A percentile compares a stretch with the other conserved stretches of the same genome.
phyloP scores from a whole-genome alignment of 1,140 invertebrate genomes.

The Ceratina japonica region DNA sequence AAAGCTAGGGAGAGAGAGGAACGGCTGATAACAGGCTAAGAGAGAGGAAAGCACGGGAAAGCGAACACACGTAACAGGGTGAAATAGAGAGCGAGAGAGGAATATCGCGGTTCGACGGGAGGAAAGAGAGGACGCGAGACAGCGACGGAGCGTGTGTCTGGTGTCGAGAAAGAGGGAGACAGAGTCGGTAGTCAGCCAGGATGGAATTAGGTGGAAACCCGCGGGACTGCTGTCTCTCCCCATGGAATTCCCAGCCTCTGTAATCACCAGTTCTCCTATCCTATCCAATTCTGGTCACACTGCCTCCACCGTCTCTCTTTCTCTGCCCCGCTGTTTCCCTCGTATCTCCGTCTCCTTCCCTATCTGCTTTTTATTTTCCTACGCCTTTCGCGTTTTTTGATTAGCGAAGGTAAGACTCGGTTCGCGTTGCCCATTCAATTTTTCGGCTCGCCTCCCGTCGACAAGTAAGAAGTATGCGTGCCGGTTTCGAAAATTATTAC shows the following conservation, averaged over 20 bases:
- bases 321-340: conserved; percentile 21
- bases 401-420: too few species aligned
- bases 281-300: conserved; percentile 74
- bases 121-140: neutral
- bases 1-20: neutral
- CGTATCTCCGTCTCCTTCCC: conserved; percentile 20
- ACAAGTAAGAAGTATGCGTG: too few species aligned
- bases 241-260: conserved; percentile 73
- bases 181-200: conserved; percentile 74
- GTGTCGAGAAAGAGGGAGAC: conserved; percentile 34
- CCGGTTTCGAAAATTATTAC: too few species aligned
- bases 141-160: conserved; percentile 9
- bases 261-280: conserved; percentile 77
- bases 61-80: conserved; percentile 22
- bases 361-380: conserved; percentile 27
- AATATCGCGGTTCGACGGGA: neutral
- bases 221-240: conserved; percentile 69
- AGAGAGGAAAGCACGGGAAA: conserved; percentile 20
- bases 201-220: conserved; percentile 77
- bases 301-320: conserved; percentile 47
- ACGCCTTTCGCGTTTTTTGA: neutral
- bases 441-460: too few species aligned
- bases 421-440: too few species aligned
- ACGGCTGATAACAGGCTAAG: conserved; percentile 11
- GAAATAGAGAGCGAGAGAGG: conserved; percentile 19